A percentile compares a stretch with the other conserved stretches of the same genome.
Conservation (phyloP, 2,797 vertebrate genomes). For the Masticophis lateralis region DNA sequence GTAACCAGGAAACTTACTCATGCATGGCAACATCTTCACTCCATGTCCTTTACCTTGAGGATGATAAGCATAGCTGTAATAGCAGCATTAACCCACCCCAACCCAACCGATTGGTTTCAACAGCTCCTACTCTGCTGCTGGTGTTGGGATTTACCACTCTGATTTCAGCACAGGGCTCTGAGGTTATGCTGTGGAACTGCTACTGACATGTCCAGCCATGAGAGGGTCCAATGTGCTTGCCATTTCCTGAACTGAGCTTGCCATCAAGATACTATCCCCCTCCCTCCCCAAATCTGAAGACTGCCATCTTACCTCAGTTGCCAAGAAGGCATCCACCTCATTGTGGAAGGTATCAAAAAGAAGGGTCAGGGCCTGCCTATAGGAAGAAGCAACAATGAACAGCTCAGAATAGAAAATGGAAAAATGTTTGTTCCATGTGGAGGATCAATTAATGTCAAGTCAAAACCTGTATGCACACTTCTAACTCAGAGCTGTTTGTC, state of each 20-base stretch:
- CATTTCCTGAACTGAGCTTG: not conserved
- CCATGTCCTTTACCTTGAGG: not conserved
- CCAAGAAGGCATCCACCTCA: slow-evolving; percentile 87
- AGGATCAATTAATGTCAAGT: not conserved
- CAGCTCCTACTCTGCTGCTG: too few species aligned
- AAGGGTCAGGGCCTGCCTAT: slow-evolving; percentile 90
- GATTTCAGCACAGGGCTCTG: not conserved
- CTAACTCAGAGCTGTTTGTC: not conserved
- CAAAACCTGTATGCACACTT: not conserved
- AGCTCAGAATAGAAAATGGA: not conserved
- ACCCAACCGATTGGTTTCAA: not conserved
- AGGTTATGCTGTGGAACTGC: not conserved
- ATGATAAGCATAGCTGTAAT: not conserved
- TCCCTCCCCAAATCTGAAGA: not conserved
- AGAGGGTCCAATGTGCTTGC: not conserved
- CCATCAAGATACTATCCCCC: not conserved
- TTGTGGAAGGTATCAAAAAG: slow-evolving; percentile 94
- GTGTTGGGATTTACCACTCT: not conserved
- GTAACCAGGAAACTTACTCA: not conserved
- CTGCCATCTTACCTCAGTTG: slow-evolving; percentile 79
- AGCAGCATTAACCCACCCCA: not conserved
- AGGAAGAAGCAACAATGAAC: slow-evolving; percentile 10
- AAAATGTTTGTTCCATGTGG: fast-evolving
- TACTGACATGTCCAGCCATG: not conserved
- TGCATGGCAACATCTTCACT: not conserved